Evolutionary conservation across 2,888 invertebrate species (phyloP), one percentile per base, ranked within the genome.

Genomic region (Clusia tigrina): DNA sequence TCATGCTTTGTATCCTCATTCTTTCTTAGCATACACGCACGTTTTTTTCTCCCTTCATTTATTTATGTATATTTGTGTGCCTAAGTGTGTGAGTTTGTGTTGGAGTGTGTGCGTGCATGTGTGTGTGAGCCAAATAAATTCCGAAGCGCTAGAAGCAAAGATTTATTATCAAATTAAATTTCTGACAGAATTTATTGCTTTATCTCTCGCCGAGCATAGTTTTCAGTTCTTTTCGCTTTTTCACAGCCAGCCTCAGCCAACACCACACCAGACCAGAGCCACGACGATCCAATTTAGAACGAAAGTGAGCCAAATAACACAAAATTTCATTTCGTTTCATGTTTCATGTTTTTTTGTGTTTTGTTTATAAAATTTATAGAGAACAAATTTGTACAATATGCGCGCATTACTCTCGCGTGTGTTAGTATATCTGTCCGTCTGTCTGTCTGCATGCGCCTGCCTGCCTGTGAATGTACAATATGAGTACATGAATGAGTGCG

Each of bases 161-260:
- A 84, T 84, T 84, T 84, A 84, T 84, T 82, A 83, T 82, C 84
- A 84, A 84, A 84, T 84, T 84, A 84, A 84, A 84, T 84, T 84
- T 84, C 84, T 84, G 84, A 84, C 84, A 84, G 82, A 83, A 84
- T 83, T 83, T 84, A 84, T 84, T 84, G 83, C 84, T 83, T 83
- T 84, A 84, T 84, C 84, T 84, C 79, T 83, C 77, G 74, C 74
- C 76, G 73, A 77, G 73, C 79, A 77, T 80, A 81, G 81, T 81
- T 80, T 82, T 80, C 78, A 75, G 77, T 78, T 72, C 77, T 77
- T 77, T 77, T 74, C 75, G 73, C 72, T 71, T 73, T 69, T 69
- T 69, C 60, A 70, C 60, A 69, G 61, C n/a, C n/a, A n/a, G n/a
- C 62, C 48, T 57, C 60, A 58, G 62, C 68, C n/a, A n/a, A n/a